Evolutionary conservation across 2,113 vertebrate species (phyloP).

Genomic region (Elgaria multicarinata): DNA sequence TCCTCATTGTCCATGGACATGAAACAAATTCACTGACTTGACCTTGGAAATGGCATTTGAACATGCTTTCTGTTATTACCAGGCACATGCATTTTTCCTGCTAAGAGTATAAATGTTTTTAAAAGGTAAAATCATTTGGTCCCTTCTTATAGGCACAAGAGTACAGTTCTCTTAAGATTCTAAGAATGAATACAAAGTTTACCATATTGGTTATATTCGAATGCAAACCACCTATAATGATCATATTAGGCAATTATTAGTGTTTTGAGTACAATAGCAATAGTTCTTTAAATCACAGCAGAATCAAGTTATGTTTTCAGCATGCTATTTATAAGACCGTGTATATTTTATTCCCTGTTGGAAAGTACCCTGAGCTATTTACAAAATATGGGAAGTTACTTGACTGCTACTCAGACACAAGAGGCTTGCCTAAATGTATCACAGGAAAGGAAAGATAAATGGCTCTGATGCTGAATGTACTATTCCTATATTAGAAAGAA

Average conservation of each 20-base stretch:
- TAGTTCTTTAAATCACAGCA: conserved; percentile 50
- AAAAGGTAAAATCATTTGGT: not conserved
- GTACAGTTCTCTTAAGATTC: conserved; percentile 21
- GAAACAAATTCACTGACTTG: conserved; percentile 11
- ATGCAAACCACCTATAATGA: not conserved
- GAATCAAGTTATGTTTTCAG: conserved; percentile 64
- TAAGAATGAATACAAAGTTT: conserved; percentile 25
- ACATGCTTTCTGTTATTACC: not conserved
- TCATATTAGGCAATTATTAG: not conserved
- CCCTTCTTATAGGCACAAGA: not conserved
- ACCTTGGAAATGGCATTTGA: conserved; percentile 7
- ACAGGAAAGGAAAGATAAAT: conserved; percentile 50
- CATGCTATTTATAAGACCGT: conserved; percentile 44
- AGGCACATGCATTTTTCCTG: not conserved
- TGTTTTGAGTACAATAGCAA: conserved; percentile 5
- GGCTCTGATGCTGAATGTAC: conserved; percentile 34
- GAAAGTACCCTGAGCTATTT: conserved; percentile 66
- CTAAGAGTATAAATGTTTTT: not conserved
- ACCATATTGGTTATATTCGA: conserved; percentile 16
- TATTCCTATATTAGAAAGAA: conserved; percentile 48
- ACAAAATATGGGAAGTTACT: conserved; percentile 68
- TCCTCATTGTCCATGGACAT: not conserved
- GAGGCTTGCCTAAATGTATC: conserved; percentile 20
- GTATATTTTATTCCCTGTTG: conserved; percentile 64
- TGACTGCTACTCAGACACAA: conserved; percentile 16